Conservation (phyloP, 2,888 invertebrate species). For the Pediacus dermestoides region DNA sequence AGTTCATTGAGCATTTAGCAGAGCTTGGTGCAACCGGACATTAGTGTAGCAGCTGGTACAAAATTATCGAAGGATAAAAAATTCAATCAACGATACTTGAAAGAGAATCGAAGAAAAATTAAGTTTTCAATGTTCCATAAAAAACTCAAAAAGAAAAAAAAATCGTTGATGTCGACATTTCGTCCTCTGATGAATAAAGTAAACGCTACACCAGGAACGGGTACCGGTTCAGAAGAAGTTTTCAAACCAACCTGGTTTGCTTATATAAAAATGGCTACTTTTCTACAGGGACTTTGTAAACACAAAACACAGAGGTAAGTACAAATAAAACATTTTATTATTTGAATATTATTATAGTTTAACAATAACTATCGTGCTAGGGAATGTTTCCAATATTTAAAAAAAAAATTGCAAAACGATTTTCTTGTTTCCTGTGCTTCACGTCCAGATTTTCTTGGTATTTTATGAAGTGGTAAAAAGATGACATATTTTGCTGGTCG, state of each 20-base stretch:
- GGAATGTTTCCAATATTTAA: slow-evolving; percentile 15
- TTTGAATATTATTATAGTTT: slow-evolving; percentile 8
- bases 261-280: slow-evolving; percentile 13
- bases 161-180: too few relatives aligned
- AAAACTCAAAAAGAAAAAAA: too few relatives aligned
- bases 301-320: slow-evolving; percentile 9
- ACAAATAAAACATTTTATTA: slow-evolving; percentile 7
- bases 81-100: too few relatives aligned
- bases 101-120: too few relatives aligned
- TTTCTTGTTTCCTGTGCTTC: slow-evolving; percentile 15
- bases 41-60: too few relatives aligned
- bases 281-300: slow-evolving; percentile 9
- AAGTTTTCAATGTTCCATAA: too few relatives aligned
- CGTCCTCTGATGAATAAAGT: slow-evolving; percentile 28
- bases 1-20: too few relatives aligned
- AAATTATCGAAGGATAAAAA: too few relatives aligned
- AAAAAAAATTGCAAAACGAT: slow-evolving; percentile 14
- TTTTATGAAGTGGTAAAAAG: slow-evolving; percentile 13
- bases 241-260: slow-evolving; percentile 16
- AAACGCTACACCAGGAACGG: slow-evolving; percentile 3
- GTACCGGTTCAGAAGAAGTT: slow-evolving; percentile 9
- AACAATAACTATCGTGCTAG: slow-evolving; percentile 14
- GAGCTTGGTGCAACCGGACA: too few relatives aligned
- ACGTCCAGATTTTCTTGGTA: slow-evolving; percentile 15
- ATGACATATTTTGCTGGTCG: slow-evolving; percentile 4